phyloP scores from a whole-genome alignment of 2,113 vertebrate genomes.

The Salvelinus sp. region DNA sequence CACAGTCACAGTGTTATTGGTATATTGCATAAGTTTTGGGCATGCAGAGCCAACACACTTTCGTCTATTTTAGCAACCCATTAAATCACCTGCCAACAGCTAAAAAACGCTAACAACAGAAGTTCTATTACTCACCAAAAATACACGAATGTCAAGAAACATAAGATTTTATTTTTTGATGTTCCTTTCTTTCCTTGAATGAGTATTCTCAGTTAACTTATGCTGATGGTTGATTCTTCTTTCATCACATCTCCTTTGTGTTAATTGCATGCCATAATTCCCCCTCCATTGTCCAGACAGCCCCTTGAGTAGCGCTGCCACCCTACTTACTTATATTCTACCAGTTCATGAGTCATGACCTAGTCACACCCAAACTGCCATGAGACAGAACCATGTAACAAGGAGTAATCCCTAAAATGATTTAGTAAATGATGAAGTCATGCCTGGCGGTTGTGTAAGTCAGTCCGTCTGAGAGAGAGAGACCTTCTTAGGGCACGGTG shows the following conservation, averaged over 20 bases:
- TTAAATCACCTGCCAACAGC: conserved; percentile 27
- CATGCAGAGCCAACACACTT: conserved; percentile 9
- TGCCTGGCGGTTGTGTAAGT: conserved; percentile 32
- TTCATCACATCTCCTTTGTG: too few species aligned
- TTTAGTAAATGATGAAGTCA: conserved; percentile 53
- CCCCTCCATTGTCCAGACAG: conserved; percentile 18
- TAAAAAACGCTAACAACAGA: conserved; percentile 22
- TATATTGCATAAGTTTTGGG: conserved; percentile 17
- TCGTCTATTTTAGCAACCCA: conserved; percentile 28
- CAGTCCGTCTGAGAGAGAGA: not conserved
- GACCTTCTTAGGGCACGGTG: conserved; percentile 33
- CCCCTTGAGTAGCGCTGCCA: conserved; percentile 30
- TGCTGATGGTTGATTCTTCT: too few species aligned
- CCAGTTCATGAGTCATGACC: conserved; percentile 49
- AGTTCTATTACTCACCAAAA: conserved; percentile 7
- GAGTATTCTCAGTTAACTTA: too few species aligned
- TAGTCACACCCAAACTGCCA: conserved; percentile 27
- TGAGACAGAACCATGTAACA: conserved; percentile 23
- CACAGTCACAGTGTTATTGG: conserved; percentile 29
- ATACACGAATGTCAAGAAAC: not conserved
- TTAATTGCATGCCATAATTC: not conserved
- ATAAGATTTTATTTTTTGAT: not conserved
- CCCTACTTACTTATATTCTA: conserved; percentile 38
- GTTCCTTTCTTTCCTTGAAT: not conserved
- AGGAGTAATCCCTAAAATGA: conserved; percentile 47